Evolutionary conservation across 2,797 vertebrate species (phyloP).

Genomic region (Onychomys leucogaster): DNA sequence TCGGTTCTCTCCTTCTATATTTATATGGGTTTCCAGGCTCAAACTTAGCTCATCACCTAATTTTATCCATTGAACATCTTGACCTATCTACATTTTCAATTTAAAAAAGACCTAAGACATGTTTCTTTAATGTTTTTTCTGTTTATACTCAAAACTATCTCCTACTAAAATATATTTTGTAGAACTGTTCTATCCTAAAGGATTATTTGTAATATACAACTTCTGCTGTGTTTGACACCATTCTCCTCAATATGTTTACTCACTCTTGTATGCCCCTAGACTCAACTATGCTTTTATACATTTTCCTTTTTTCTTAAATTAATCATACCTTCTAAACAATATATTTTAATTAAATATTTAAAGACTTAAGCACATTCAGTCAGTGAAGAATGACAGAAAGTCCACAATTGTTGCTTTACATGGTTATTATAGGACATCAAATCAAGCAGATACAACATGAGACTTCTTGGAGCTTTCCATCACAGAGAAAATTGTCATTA

Average conservation of each 20-base stretch:
- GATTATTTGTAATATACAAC: too few relatives aligned
- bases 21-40: neutral
- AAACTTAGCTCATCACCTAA: too few relatives aligned
- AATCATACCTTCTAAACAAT: neutral
- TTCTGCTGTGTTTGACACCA: neutral
- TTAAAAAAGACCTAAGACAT: too few relatives aligned
- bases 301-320: neutral
- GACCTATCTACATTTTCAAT: too few relatives aligned
- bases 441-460: neutral
- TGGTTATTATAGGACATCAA: neutral
- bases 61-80: too few relatives aligned
- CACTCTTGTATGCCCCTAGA: neutral
- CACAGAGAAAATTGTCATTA: neutral
- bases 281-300: neutral
- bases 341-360: neutral
- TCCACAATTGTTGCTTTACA: neutral
- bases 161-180: too few relatives aligned
- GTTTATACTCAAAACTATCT: too few relatives aligned
- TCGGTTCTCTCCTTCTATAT: neutral
- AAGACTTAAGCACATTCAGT: neutral
- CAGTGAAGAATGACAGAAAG: neutral
- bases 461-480: neutral
- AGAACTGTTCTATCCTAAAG: too few relatives aligned
- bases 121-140: too few relatives aligned
- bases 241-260: neutral